phyloP scores from a whole-genome alignment of 2,113 vertebrate species.

The Engystomops pustulosus region DNA sequence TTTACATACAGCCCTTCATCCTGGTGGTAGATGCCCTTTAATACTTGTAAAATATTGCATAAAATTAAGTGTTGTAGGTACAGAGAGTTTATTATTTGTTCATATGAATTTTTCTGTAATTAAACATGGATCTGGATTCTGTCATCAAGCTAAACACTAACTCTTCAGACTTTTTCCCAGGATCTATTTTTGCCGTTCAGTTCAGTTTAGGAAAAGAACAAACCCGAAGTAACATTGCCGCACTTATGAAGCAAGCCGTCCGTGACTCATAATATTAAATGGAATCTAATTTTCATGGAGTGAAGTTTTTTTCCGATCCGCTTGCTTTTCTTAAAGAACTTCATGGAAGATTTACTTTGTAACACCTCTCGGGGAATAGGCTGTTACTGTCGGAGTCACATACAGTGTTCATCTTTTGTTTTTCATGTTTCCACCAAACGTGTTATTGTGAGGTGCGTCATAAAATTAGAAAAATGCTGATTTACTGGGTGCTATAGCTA shows the following conservation, averaged over 20 bases:
- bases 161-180: background rate
- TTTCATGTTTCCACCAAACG: background rate
- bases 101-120: background rate
- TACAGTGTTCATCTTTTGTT: background rate
- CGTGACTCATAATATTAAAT: background rate
- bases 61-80: too few species aligned
- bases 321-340: background rate
- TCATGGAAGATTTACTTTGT: background rate
- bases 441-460: background rate
- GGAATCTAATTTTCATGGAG: background rate
- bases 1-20: too few species aligned
- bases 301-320: background rate
- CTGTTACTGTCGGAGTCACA: background rate
- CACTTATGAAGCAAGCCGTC: background rate
- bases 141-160: background rate
- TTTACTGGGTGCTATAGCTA: too few species aligned
- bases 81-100: background rate
- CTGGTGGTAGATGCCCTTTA: too few species aligned
- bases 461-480: too few species aligned
- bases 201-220: background rate
- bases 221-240: background rate
- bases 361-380: background rate
- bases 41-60: too few species aligned
- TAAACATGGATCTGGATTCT: background rate
- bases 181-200: background rate